Percentiles rank a stretch among this genome's conserved stretches.
Evolutionary conservation across 2,888 invertebrate species (phyloP).

Genomic region (Deroplatys truncata): DNA sequence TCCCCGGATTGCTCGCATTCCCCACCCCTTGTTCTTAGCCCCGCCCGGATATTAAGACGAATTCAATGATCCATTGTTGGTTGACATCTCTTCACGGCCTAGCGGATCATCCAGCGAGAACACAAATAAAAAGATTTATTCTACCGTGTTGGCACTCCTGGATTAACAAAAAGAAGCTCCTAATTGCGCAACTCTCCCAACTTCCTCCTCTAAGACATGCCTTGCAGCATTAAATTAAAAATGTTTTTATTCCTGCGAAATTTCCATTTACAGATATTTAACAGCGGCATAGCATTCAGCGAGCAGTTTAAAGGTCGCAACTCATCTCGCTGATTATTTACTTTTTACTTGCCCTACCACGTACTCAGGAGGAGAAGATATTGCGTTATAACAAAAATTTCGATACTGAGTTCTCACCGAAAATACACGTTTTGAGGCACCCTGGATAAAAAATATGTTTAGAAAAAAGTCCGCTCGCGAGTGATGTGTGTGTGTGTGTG

Average conservation of each 20-base stretch:
- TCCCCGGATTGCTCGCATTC: background rate
- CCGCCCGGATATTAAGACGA: background rate
- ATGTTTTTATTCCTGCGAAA: background rate
- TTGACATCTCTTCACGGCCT: background rate
- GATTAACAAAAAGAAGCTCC: background rate
- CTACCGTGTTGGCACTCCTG: background rate
- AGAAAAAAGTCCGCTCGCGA: too few relatives aligned
- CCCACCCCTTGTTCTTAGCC: background rate
- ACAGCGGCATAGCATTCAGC: background rate
- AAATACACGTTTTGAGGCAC: too few relatives aligned
- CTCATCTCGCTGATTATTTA: too few relatives aligned
- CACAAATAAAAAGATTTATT: background rate
- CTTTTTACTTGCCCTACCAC: too few relatives aligned
- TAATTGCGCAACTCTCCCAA: background rate
- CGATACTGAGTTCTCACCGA: too few relatives aligned
- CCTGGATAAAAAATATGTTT: too few relatives aligned
- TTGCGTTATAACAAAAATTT: too few relatives aligned
- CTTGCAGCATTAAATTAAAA: background rate
- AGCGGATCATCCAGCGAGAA: background rate
- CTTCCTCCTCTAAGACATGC: background rate
- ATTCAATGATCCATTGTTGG: constrained; percentile 5
- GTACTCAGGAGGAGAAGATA: too few relatives aligned
- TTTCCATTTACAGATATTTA: background rate
- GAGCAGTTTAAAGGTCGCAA: too few relatives aligned
- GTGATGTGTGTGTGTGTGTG: too few relatives aligned